A percentile compares a stretch with the other conserved stretches of the same genome.
phyloP scores from a whole-genome alignment of 2,797 vertebrate species.

The Gobio occitaniae region DNA sequence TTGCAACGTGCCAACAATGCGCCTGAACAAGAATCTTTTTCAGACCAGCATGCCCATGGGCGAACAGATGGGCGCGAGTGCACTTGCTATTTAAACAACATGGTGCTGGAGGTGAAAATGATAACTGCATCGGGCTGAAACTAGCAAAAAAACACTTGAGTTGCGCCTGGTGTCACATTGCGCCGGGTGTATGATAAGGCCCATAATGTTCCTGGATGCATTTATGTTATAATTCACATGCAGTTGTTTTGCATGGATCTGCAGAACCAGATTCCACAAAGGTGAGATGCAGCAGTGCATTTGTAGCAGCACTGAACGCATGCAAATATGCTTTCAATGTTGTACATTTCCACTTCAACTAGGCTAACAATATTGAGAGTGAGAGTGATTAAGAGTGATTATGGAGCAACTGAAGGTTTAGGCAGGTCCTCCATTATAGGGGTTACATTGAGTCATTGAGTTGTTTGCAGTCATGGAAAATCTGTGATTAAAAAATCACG shows the following conservation, averaged over 20 bases:
- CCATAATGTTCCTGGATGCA: neutral
- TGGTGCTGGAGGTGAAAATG: too few species aligned
- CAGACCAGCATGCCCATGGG: too few species aligned
- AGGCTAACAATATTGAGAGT: neutral
- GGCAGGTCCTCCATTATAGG: neutral
- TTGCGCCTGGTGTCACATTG: too few species aligned
- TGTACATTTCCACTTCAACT: neutral
- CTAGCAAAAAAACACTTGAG: too few species aligned
- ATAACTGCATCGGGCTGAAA: too few species aligned
- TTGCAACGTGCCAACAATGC: too few species aligned
- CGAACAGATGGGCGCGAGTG: too few species aligned
- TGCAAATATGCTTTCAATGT: neutral
- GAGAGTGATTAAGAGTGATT: neutral
- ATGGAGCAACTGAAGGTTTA: neutral
- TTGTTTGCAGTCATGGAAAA: conserved; percentile 47
- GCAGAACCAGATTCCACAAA: neutral
- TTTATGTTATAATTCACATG: neutral
- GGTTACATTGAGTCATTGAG: conserved; percentile 20
- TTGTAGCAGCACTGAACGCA: neutral
- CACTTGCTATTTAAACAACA: too few species aligned
- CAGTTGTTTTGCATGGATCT: neutral
- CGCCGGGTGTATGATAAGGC: too few species aligned
- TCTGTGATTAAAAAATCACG: conserved; percentile 28
- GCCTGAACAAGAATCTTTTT: too few species aligned
- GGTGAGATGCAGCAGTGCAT: neutral